Evolutionary conservation across 1,140 invertebrate genomes (phyloP).

Genomic region (Bombus sibiricus): DNA sequence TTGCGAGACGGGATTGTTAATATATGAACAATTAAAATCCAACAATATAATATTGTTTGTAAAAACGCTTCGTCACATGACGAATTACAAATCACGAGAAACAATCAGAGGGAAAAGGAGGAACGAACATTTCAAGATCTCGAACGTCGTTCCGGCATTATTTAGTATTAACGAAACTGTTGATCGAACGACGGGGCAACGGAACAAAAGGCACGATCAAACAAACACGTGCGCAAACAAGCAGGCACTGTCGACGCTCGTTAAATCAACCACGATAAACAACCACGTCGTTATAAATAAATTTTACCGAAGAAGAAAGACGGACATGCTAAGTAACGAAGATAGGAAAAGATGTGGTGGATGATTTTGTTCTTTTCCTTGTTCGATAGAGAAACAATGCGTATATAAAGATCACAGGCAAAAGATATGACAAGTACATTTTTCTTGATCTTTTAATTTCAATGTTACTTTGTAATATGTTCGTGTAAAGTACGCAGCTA

Average conservation of each 20-base stretch:
- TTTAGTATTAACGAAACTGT: slow-evolving; percentile 15
- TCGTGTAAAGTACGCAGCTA: neutral
- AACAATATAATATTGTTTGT: neutral
- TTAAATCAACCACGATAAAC: slow-evolving; percentile 37
- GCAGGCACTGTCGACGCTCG: slow-evolving; percentile 4
- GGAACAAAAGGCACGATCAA: slow-evolving; percentile 31
- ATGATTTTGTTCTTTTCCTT: neutral
- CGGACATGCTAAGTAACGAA: neutral
- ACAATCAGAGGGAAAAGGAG: neutral
- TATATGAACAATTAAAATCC: neutral
- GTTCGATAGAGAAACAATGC: neutral
- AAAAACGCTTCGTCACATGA: neutral
- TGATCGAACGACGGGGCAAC: slow-evolving; percentile 1
- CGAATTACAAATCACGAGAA: neutral
- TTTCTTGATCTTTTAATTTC: neutral
- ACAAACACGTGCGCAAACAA: slow-evolving; percentile 34
- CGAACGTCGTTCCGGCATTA: neutral
- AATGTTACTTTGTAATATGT: neutral
- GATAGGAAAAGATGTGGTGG: neutral
- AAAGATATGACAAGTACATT: neutral
- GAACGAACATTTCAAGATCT: neutral
- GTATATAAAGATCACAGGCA: neutral
- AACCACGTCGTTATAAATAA: slow-evolving; percentile 34
- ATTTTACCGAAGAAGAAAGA: neutral
- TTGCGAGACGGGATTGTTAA: neutral